Evolutionary conservation across 2,888 invertebrate species (phyloP), one percentile per base, ranked within the genome.

Genomic region (Alviniconcha strummeri): DNA sequence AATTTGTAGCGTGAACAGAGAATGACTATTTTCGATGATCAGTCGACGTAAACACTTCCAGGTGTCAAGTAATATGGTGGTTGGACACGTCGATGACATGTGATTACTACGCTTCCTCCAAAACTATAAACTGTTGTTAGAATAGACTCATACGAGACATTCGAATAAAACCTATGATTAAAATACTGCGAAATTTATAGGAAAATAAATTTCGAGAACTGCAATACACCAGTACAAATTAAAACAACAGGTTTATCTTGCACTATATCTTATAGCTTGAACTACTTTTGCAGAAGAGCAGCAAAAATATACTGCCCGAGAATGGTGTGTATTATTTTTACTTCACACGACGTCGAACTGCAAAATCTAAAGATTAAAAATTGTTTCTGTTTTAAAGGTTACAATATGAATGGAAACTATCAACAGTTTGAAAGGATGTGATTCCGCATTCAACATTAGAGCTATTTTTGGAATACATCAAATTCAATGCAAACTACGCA

Each of bases 1-100:
- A 36, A 36, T 36, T 64, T 9, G 13, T 7, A 57, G 13, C 5
- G 13, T n/a, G 9, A 17, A 57, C 56, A 57, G 9, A 78, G 17
- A 57, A 19, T 52, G 8, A 57, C 4, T 57, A 77, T 54, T 19
- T 15, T 13, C 9, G 78, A 15, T 64, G 67, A 77, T 76, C 76
- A 55, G 72, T 64, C 76, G 54, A 76, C 76, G 76, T 64, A 77
- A 77, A 76, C 55, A 77, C 82, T 81, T 82, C 82, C 82, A 76
- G 55, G 77, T 82, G 82, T 82, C 82, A 82, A 77, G 19, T 52
- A 82, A 82, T n/a, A 87, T 86, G 84, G 86, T 86, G 87, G 86
- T 83, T 84, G 87, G 88, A 87, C 88, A 89, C 88, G 86, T 85
- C 85, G 80, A 71, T 86, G 19, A 64, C 64, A 56, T 57, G 72